Percentiles rank a stretch among this genome's conserved stretches.
Conservation (phyloP, 2,797 vertebrate species). For the Tenualosa ilisha region DNA sequence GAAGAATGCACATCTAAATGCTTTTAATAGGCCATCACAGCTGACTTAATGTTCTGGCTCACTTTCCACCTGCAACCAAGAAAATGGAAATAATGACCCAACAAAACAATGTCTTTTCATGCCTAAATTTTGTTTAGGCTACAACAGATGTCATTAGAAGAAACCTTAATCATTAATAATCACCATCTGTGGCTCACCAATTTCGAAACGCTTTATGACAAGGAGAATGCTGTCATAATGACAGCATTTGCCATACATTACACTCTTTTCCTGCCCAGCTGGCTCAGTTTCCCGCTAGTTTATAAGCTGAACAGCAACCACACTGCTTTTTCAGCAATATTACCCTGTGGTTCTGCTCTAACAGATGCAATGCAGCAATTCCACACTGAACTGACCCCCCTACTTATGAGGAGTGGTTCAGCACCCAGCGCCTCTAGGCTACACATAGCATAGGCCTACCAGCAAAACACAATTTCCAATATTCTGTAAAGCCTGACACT, state of each 20-base stretch:
- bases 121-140: too few relatives aligned
- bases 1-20: neutral
- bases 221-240: conserved; percentile 38
- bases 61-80: neutral
- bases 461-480: neutral
- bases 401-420: neutral
- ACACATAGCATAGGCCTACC: too few relatives aligned
- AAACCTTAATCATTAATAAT: neutral
- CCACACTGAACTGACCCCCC: neutral
- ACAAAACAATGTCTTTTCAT: too few relatives aligned
- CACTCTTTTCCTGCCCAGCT: neutral
- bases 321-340: neutral
- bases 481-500: neutral
- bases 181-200: too few relatives aligned
- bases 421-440: too few relatives aligned
- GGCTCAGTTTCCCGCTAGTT: neutral
- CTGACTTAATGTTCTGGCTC: neutral
- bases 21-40: neutral
- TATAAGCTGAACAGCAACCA: neutral
- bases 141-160: too few relatives aligned
- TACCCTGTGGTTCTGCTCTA: neutral
- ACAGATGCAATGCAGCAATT: neutral
- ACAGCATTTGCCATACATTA: neutral
- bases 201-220: conserved; percentile 70
- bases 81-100: neutral